These are phyloP conservation scores for Campoplex nolae DNA, from an alignment of 2,888 invertebrate species.

Conservation along the genomic window DNA sequence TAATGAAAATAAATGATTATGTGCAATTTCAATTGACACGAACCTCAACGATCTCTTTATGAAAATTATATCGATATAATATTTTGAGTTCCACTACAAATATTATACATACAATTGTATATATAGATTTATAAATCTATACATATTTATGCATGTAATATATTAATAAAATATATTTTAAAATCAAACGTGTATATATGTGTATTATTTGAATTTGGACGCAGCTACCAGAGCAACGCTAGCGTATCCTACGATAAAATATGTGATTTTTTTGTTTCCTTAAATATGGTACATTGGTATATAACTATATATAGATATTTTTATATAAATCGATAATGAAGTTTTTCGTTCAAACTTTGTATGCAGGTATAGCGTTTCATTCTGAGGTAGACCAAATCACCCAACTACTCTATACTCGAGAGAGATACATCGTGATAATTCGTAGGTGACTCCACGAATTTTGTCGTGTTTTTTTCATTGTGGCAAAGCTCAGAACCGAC, in stretches of 20 bases:
- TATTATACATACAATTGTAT: constrained; percentile 50
- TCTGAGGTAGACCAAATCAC: constrained; percentile 82
- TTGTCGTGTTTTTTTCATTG: not conserved
- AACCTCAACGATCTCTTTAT: constrained; percentile 67
- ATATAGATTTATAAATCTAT: constrained; percentile 32
- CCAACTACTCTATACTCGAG: constrained; percentile 72
- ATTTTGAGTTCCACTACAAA: constrained; percentile 61
- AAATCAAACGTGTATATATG: constrained; percentile 72
- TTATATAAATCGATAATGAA: constrained; percentile 73
- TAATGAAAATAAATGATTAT: constrained; percentile 65
- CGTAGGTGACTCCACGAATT: not conserved
- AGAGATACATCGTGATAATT: constrained; percentile 45
- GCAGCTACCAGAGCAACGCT: constrained; percentile 73
- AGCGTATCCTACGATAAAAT: constrained; percentile 69
- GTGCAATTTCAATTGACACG: constrained; percentile 74
- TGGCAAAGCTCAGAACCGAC: not conserved
- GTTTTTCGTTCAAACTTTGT: constrained; percentile 74
- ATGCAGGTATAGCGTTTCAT: constrained; percentile 80
- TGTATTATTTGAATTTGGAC: constrained; percentile 61
- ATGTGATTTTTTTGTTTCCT: constrained; percentile 65
- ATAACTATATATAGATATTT: constrained; percentile 36
- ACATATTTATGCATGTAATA: constrained; percentile 68
- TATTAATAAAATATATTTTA: constrained; percentile 77
- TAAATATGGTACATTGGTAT: constrained; percentile 64
- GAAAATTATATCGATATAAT: constrained; percentile 70